Conservation (phyloP, 2,888 invertebrate genomes). For the Slavum lentiscoides region DNA sequence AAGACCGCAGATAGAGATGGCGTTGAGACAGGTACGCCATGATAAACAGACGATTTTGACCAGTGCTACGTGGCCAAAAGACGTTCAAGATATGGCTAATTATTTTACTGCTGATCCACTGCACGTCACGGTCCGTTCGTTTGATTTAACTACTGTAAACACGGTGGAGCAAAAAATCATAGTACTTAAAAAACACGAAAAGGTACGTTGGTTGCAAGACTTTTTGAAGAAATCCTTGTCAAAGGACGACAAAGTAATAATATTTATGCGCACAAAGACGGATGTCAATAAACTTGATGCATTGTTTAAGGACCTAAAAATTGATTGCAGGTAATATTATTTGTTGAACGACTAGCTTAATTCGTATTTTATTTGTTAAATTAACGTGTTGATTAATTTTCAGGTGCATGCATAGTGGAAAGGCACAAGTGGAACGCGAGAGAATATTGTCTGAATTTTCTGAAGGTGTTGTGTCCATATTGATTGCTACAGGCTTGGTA, state of each 20-base stretch:
- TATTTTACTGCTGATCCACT: slow-evolving; percentile 87
- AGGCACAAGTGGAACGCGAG: slow-evolving; percentile 71
- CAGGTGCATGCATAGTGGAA: slow-evolving; percentile 78
- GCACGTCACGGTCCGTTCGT: slow-evolving; percentile 84
- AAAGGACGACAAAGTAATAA: slow-evolving; percentile 12
- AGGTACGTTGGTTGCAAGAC: slow-evolving; percentile 59
- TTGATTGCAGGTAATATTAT: slow-evolving; percentile 19
- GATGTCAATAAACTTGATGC: background rate
- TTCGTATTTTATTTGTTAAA: background rate
- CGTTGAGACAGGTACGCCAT: slow-evolving; percentile 77
- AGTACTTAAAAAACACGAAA: slow-evolving; percentile 73
- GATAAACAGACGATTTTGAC: slow-evolving; percentile 92
- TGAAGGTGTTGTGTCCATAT: slow-evolving; percentile 75
- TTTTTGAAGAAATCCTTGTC: background rate
- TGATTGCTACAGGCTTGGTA: slow-evolving; percentile 94
- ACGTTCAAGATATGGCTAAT: slow-evolving; percentile 82
- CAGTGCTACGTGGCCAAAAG: slow-evolving; percentile 70
- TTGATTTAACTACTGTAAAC: slow-evolving; percentile 87
- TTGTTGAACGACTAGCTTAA: background rate
- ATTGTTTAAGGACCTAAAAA: background rate
- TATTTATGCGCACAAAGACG: slow-evolving; percentile 23
- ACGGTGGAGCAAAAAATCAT: slow-evolving; percentile 80
- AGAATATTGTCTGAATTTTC: slow-evolving; percentile 80
- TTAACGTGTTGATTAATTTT: background rate
- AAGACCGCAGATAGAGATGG: slow-evolving; percentile 83